Evolutionary conservation across 2,888 invertebrate species (phyloP).

Genomic region (Callyntrura sp.): DNA sequence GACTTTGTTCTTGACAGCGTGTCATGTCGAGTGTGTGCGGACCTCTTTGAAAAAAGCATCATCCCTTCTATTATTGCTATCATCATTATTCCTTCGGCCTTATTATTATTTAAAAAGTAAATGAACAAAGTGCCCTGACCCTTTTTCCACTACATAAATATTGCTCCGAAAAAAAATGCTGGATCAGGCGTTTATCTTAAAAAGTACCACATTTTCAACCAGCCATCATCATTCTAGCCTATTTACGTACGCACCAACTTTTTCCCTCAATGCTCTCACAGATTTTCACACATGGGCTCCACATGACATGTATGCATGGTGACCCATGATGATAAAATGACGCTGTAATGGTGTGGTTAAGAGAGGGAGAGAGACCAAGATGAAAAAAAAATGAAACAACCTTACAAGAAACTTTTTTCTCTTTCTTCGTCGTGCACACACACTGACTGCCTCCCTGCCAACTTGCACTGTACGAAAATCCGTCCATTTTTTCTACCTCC

Average conservation of each 20-base stretch:
- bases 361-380: neutral
- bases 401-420: slow-evolving; percentile 32
- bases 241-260: too few species aligned
- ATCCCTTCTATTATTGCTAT: too few species aligned
- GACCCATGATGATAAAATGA: slow-evolving; percentile 52
- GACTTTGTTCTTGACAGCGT: too few species aligned
- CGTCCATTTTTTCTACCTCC: too few species aligned
- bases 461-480: too few species aligned
- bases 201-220: slow-evolving; percentile 42
- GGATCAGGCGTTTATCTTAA: neutral
- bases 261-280: neutral
- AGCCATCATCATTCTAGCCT: neutral
- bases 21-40: too few species aligned
- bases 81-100: neutral
- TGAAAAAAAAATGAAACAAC: slow-evolving; percentile 16
- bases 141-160: slow-evolving; percentile 53
- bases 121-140: slow-evolving; percentile 31
- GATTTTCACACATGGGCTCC: slow-evolving; percentile 72
- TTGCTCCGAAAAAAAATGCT: slow-evolving; percentile 19
- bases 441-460: too few species aligned
- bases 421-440: too few species aligned
- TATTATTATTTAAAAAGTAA: slow-evolving; percentile 17
- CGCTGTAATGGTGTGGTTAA: too few species aligned
- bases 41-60: too few species aligned
- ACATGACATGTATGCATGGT: slow-evolving; percentile 55